Evolutionary conservation across 2,797 vertebrate genomes (phyloP).

Genomic region (Limnodromus scolopaceus): DNA sequence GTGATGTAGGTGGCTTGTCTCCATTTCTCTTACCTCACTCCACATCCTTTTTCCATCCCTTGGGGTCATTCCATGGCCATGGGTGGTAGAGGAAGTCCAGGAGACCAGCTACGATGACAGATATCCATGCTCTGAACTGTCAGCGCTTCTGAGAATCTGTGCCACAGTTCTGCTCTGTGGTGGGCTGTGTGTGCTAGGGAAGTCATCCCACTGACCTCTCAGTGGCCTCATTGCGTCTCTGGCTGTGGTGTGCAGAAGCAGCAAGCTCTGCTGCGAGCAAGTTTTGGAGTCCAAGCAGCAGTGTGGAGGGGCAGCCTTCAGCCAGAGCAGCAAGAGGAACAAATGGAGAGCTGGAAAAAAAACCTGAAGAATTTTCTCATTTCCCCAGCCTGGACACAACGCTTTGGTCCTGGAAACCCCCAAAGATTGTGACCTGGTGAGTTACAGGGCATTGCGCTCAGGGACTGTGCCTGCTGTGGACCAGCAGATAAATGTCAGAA

Average conservation of each 20-base stretch:
- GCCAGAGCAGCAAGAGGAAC: background rate
- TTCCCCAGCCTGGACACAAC: background rate
- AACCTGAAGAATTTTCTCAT: background rate
- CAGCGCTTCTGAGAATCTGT: background rate
- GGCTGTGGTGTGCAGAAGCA: background rate
- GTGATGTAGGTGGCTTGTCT: background rate
- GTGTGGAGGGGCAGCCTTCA: background rate
- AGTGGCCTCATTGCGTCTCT: rapidly evolving
- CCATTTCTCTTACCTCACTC: background rate
- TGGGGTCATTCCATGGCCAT: background rate
- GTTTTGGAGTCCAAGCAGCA: background rate
- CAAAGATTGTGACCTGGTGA: conserved; percentile 86
- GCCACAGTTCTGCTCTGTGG: background rate
- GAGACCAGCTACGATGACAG: background rate
- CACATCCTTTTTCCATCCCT: background rate
- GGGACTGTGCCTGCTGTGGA: background rate
- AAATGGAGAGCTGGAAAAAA: background rate
- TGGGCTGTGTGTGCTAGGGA: background rate
- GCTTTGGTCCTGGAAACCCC: conserved; percentile 70
- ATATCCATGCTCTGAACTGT: background rate
- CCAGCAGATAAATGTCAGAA: background rate
- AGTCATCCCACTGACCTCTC: background rate
- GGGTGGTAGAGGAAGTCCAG: background rate
- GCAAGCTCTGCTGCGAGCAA: background rate
- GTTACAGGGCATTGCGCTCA: background rate